phyloP scores from a whole-genome alignment of 2,113 vertebrate species.

The Macroglossus sobrinus region DNA sequence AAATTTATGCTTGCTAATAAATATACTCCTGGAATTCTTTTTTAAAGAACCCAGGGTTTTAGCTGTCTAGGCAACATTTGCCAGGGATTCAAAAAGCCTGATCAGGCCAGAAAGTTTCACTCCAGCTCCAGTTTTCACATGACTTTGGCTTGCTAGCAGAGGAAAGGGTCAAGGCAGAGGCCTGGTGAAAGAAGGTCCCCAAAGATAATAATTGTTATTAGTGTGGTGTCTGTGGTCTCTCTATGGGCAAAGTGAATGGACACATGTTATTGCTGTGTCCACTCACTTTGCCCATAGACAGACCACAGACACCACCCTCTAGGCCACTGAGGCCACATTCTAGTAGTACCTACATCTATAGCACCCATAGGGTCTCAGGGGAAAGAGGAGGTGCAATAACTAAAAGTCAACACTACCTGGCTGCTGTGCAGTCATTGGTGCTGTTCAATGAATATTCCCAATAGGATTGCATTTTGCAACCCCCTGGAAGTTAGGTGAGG shows the following conservation, averaged over 20 bases:
- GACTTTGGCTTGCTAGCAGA: background rate
- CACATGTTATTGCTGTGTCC: too few species aligned
- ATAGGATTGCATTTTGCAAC: background rate
- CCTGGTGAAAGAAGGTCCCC: background rate
- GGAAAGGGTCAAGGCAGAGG: background rate
- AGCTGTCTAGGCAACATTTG: conserved; percentile 46
- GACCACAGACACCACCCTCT: too few species aligned
- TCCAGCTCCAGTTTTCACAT: background rate
- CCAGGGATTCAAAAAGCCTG: conserved; percentile 29
- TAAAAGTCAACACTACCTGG: background rate
- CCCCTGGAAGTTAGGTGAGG: background rate
- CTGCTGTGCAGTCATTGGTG: background rate
- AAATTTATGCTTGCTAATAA: conserved; percentile 72
- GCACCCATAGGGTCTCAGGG: background rate
- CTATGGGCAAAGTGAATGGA: background rate
- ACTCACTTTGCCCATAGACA: too few species aligned
- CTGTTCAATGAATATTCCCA: background rate
- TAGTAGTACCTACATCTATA: background rate
- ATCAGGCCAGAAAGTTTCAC: background rate
- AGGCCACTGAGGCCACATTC: background rate
- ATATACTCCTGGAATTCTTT: conserved; percentile 70
- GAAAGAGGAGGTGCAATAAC: background rate
- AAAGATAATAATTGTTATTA: background rate
- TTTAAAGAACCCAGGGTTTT: conserved; percentile 57
- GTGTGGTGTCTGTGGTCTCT: background rate